Evolutionary conservation across 2,113 vertebrate species (phyloP).

Genomic region (Genyomyrus donnyi): DNA sequence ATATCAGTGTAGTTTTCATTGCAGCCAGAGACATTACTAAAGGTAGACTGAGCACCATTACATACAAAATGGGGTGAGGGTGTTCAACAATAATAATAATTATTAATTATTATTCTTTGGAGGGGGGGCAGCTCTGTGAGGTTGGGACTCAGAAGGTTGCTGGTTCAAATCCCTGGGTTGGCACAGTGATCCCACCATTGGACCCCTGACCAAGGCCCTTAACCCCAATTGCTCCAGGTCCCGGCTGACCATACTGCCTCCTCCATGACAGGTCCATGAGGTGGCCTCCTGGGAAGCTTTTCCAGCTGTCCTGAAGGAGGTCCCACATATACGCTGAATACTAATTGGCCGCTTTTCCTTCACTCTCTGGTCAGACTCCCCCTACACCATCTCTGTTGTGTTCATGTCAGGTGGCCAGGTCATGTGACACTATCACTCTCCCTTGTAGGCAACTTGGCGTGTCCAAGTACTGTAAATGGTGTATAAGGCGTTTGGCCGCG

Average conservation of each 20-base stretch:
- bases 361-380: too few species aligned
- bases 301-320: too few species aligned
- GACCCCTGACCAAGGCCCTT: too few species aligned
- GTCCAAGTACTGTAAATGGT: not conserved
- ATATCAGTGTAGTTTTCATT: not conserved
- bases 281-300: too few species aligned
- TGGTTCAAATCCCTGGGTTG: not conserved
- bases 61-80: not conserved
- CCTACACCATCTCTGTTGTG: too few species aligned
- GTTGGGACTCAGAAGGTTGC: not conserved
- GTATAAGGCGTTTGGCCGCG: not conserved
- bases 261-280: too few species aligned
- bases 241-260: too few species aligned
- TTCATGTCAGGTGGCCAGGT: not conserved
- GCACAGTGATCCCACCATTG: not conserved
- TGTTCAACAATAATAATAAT: not conserved
- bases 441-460: not conserved
- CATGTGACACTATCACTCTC: not conserved
- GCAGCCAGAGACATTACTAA: not conserved
- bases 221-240: too few species aligned
- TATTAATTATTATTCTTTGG: too few species aligned
- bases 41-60: not conserved
- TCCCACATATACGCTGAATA: too few species aligned
- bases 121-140: not conserved
- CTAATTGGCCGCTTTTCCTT: too few species aligned